phyloP scores from a whole-genome alignment of 2,797 vertebrate species.

The Parauchenoglanis punctatus region DNA sequence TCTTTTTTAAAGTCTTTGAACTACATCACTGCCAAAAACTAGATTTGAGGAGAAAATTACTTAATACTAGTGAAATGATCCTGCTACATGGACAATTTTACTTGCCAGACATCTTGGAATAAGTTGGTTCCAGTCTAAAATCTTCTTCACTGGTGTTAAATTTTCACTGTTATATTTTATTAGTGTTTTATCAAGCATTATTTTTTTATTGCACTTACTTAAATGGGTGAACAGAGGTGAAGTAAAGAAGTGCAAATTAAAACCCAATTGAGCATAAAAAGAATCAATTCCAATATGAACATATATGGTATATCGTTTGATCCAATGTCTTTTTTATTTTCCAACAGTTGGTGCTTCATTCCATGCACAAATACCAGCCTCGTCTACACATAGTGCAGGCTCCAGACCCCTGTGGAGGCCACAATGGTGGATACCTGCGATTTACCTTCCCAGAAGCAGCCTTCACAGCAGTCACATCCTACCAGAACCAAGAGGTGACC shows the following conservation, averaged over 20 bases:
- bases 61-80: too few species aligned
- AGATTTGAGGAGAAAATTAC: too few species aligned
- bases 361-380: slow-evolving; percentile 64
- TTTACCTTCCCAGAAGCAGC: slow-evolving; percentile 60
- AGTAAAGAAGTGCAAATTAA: neutral
- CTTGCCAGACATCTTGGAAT: too few species aligned
- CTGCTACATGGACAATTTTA: too few species aligned
- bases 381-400: slow-evolving; percentile 60
- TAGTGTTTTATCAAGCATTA: neutral
- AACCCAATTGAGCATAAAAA: neutral
- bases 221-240: neutral
- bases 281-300: too few species aligned
- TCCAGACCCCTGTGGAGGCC: slow-evolving; percentile 48
- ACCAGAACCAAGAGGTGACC: slow-evolving; percentile 61
- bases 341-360: slow-evolving; percentile 61
- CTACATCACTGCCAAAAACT: too few species aligned
- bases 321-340: neutral
- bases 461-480: slow-evolving; percentile 61
- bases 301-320: neutral
- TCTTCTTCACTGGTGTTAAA: neutral
- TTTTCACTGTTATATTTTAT: neutral
- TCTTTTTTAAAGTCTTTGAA: neutral
- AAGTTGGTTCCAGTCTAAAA: too few species aligned
- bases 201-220: neutral
- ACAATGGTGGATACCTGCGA: slow-evolving; percentile 45